These are phyloP conservation scores for Bos javanicus DNA, from an alignment of 2,113 vertebrate genomes.

Conservation along the genomic window DNA sequence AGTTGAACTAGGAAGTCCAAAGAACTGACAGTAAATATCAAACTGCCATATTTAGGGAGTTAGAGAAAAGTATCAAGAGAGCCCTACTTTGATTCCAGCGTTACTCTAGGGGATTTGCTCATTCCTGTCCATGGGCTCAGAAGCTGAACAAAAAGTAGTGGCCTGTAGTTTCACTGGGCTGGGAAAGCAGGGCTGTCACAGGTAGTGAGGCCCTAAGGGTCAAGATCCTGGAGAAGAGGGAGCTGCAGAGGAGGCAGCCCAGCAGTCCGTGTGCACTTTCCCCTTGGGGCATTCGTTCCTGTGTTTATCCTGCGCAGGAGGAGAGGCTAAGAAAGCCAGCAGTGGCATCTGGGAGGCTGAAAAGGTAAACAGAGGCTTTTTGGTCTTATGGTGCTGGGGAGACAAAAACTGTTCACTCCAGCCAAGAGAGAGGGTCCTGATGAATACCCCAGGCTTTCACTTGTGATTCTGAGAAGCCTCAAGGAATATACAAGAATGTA, in stretches of 20 bases:
- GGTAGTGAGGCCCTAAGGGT: not conserved
- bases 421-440: not conserved
- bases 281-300: too few species aligned
- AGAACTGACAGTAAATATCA: not conserved
- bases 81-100: accelerated
- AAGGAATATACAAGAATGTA: not conserved
- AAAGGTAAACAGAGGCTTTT: not conserved
- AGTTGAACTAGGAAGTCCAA: not conserved
- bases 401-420: not conserved
- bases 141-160: not conserved
- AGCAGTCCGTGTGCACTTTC: not conserved
- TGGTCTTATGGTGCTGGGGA: not conserved
- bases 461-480: not conserved
- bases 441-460: not conserved
- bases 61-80: not conserved
- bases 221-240: not conserved
- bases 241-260: not conserved
- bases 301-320: accelerated
- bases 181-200: not conserved
- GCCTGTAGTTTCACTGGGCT: not conserved
- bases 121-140: too few species aligned
- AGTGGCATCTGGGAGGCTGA: not conserved
- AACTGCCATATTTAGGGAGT: not conserved
- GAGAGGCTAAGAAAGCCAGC: not conserved
- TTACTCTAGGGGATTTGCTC: not conserved